Evolutionary conservation across 2,888 invertebrate species (phyloP).

Genomic region (Calameuta pallipes): DNA sequence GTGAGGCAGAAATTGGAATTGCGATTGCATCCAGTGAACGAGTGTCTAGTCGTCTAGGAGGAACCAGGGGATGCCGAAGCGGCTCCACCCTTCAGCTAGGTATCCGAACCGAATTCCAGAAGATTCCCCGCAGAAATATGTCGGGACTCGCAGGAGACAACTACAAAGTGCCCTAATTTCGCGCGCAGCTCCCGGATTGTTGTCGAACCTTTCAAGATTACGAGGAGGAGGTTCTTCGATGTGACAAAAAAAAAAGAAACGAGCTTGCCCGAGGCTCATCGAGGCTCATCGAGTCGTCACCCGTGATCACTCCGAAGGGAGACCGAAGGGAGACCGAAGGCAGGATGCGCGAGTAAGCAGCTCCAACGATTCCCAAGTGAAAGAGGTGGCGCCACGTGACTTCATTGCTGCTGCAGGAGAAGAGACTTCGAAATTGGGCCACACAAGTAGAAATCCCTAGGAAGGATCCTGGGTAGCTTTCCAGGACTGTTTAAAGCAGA

Average conservation of each 20-base stretch:
- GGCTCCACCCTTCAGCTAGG: no score
- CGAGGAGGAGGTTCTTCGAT: constrained; percentile 56
- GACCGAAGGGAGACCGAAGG: no score
- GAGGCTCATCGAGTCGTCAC: no score
- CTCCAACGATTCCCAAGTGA: no score
- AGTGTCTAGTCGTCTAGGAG: constrained; percentile 20
- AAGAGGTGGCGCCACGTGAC: no score
- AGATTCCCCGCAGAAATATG: background rate
- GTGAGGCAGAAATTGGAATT: constrained; percentile 49
- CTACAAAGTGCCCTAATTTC: constrained; percentile 54
- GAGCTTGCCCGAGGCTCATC: background rate
- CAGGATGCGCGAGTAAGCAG: no score
- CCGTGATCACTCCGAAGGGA: no score
- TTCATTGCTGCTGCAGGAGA: no score
- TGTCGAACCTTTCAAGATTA: constrained; percentile 56
- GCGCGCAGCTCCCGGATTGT: constrained; percentile 47
- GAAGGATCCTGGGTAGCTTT: no score
- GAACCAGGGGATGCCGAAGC: background rate
- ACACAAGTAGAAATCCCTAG: no score
- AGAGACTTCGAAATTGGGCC: no score
- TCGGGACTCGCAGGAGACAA: constrained; percentile 25
- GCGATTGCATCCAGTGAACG: constrained; percentile 43
- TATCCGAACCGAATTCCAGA: background rate
- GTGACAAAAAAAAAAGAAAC: constrained; percentile 38
- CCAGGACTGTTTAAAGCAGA: no score